These are phyloP conservation scores for Hiodon tergisus DNA, from an alignment of 2,113 vertebrate genomes.

Conservation along the genomic window DNA sequence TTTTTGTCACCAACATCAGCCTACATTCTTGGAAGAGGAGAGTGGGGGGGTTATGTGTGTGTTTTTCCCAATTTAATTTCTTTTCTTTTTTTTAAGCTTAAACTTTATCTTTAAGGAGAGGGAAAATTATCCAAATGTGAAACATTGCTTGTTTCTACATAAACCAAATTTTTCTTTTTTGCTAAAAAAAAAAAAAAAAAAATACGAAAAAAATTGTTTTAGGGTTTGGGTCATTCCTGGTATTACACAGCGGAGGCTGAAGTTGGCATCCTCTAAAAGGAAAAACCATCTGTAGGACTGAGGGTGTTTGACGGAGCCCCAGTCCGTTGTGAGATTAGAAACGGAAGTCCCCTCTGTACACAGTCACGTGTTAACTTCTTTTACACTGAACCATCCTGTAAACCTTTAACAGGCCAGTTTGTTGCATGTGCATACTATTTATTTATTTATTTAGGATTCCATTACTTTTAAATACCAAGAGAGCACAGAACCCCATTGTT, in stretches of 20 bases:
- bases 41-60: constrained; percentile 35
- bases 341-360: constrained; percentile 14
- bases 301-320: not conserved
- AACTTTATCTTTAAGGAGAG: constrained; percentile 72
- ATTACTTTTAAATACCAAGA: constrained; percentile 6
- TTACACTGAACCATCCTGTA: not conserved
- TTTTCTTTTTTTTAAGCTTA: constrained; percentile 72
- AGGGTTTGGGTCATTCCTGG: constrained; percentile 58
- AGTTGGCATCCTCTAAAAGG: no score
- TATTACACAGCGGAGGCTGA: constrained; percentile 16
- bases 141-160: constrained; percentile 82
- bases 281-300: not conserved
- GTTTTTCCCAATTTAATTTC: constrained; percentile 32
- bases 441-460: constrained; percentile 30
- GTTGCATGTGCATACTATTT: constrained; percentile 29
- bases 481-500: not conserved
- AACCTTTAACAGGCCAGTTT: constrained; percentile 11
- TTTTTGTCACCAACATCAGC: constrained; percentile 48
- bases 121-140: constrained; percentile 70
- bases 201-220: constrained; percentile 30
- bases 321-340: not conserved
- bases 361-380: not conserved
- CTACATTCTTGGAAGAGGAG: constrained; percentile 40
- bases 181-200: constrained; percentile 61
- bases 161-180: constrained; percentile 73